These are phyloP conservation scores for Eumerus sabulonum DNA, from an alignment of 2,888 invertebrate species.

Conservation along the genomic window DNA sequence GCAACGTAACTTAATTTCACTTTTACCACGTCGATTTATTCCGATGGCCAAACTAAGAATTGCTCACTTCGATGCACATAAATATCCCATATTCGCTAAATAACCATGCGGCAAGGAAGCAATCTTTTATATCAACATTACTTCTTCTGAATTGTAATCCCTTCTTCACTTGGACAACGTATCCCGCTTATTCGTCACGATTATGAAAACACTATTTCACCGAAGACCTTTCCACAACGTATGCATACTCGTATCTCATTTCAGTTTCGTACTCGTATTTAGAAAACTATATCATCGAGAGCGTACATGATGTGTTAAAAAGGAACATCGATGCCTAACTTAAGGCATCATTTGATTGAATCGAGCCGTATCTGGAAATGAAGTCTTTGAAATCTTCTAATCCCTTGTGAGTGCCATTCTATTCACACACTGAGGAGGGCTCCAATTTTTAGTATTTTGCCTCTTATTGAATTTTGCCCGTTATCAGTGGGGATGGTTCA, in stretches of 20 bases:
- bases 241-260: constrained; percentile 46
- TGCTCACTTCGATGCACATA: too few relatives aligned
- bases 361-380: constrained; percentile 59
- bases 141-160: constrained; percentile 51
- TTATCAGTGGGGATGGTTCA: constrained; percentile 66
- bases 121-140: too few relatives aligned
- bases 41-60: too few relatives aligned
- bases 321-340: constrained; percentile 13
- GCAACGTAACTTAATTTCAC: too few relatives aligned
- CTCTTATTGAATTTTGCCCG: constrained; percentile 67
- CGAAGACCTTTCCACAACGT: constrained; percentile 12
- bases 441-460: constrained; percentile 26
- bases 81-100: too few relatives aligned
- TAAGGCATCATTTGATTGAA: constrained; percentile 45
- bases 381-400: constrained; percentile 65
- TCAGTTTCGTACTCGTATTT: constrained; percentile 21
- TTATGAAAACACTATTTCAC: constrained; percentile 20
- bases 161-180: constrained; percentile 44
- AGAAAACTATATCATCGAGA: not conserved
- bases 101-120: too few relatives aligned
- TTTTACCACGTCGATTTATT: too few relatives aligned
- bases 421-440: constrained; percentile 45
- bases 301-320: constrained; percentile 6
- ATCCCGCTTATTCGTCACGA: constrained; percentile 38
- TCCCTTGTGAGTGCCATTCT: constrained; percentile 66